Percentiles rank a stretch among this genome's conserved stretches.
These are phyloP conservation scores for Brachionus paranguensis DNA, from an alignment of 1,140 invertebrate species.

Conservation along the genomic window DNA sequence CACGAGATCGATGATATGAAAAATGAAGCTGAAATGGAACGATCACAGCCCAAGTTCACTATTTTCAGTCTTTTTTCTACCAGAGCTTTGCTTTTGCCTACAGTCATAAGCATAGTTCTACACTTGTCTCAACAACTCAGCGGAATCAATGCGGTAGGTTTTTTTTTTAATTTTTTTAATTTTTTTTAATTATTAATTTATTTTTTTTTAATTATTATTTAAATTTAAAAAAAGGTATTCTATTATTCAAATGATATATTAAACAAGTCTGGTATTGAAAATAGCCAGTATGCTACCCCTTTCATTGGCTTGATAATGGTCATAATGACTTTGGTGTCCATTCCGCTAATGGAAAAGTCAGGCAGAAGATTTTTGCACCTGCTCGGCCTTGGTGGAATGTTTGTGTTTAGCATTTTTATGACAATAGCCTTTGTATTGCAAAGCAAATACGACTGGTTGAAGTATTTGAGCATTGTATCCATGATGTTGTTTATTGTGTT, in stretches of 20 bases:
- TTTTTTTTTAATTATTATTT: slow-evolving; percentile 57
- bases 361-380: slow-evolving; percentile 43
- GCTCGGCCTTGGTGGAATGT: slow-evolving; percentile 38
- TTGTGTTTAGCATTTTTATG: slow-evolving; percentile 23
- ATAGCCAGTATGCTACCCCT: slow-evolving; percentile 69
- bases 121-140: slow-evolving; percentile 80
- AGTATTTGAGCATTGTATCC: slow-evolving; percentile 37
- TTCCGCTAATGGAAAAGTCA: slow-evolving; percentile 48
- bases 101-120: slow-evolving; percentile 72
- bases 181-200: slow-evolving; percentile 65
- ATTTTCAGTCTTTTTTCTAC: slow-evolving; percentile 12
- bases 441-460: slow-evolving; percentile 17
- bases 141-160: slow-evolving; percentile 68
- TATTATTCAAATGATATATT: slow-evolving; percentile 71
- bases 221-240: slow-evolving; percentile 65
- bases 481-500: slow-evolving; percentile 49
- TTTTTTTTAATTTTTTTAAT: not conserved
- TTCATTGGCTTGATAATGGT: slow-evolving; percentile 62
- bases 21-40: slow-evolving; percentile 43
- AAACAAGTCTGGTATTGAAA: slow-evolving; percentile 61
- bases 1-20: slow-evolving; percentile 48
- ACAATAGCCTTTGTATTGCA: slow-evolving; percentile 36
- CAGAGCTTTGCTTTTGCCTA: slow-evolving; percentile 66
- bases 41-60: slow-evolving; percentile 4
- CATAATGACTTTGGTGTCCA: slow-evolving; percentile 63